These are phyloP conservation scores for Oreonectes daqikongensis DNA, from an alignment of 2,797 vertebrate genomes.

Conservation along the genomic window DNA sequence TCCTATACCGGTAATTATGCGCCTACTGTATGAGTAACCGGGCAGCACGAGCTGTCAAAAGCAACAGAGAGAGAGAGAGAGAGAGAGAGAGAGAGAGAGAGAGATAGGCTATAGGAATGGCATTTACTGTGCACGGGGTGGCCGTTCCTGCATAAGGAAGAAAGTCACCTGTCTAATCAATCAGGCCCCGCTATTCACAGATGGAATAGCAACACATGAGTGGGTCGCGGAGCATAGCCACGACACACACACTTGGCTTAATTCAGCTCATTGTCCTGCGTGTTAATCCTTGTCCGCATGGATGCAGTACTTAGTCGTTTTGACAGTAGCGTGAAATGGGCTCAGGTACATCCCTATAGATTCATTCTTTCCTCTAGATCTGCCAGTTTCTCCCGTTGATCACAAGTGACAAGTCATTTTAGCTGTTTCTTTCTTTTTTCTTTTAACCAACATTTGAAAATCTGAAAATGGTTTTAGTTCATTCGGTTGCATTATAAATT, in stretches of 20 bases:
- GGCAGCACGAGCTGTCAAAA: conserved; percentile 28
- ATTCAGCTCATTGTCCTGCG: conserved; percentile 72
- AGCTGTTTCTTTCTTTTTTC: conserved; percentile 23
- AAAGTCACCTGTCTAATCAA: conserved; percentile 89
- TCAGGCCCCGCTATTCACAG: conserved; percentile 83
- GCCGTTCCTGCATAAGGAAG: conserved; percentile 77
- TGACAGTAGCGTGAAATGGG: conserved; percentile 73
- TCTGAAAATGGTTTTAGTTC: neutral
- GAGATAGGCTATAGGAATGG: conserved; percentile 62
- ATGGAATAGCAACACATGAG: conserved; percentile 85
- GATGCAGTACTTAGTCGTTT: conserved; percentile 63
- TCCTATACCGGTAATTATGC: conserved; percentile 45
- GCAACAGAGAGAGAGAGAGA: neutral
- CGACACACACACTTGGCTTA: conserved; percentile 66
- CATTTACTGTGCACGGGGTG: conserved; percentile 70
- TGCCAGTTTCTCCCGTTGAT: conserved; percentile 42
- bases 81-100: neutral
- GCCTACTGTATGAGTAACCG: conserved; percentile 7
- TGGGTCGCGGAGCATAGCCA: conserved; percentile 73
- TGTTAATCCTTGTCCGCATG: conserved; percentile 66
- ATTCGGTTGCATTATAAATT: neutral
- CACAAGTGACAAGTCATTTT: conserved; percentile 25
- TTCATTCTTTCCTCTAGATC: conserved; percentile 53
- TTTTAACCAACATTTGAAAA: neutral
- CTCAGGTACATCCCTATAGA: conserved; percentile 73